A percentile compares a stretch with the other conserved stretches of the same genome.
Conservation (phyloP, 2,888 invertebrate genomes). For the Stenodema calcarata region DNA sequence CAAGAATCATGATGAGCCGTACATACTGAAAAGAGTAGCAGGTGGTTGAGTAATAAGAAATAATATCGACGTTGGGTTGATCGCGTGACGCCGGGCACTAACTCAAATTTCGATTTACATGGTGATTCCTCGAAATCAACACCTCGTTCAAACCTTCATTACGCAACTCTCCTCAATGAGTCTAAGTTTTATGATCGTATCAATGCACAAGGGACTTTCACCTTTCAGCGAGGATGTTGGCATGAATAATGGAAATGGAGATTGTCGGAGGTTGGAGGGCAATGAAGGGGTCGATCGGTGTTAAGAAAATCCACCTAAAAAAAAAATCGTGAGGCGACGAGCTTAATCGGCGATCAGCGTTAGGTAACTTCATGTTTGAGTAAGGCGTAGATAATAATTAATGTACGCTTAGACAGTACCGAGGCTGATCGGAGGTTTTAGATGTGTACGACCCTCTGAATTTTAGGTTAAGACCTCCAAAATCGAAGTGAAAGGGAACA, state of each 20-base stretch:
- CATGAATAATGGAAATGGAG: slow-evolving; percentile 11
- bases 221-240: not conserved
- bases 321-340: slow-evolving; percentile 7
- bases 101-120: slow-evolving; percentile 1
- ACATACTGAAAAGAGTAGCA: slow-evolving; percentile 13
- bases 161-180: not conserved
- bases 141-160: not conserved
- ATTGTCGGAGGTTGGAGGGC: slow-evolving; percentile 8
- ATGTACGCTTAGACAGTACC: not conserved
- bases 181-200: not conserved
- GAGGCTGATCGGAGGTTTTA: not conserved
- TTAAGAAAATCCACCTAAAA: not conserved
- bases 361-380: not conserved
- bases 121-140: not conserved
- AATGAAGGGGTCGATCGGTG: not conserved
- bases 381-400: not conserved
- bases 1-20: not conserved
- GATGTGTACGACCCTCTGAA: not conserved
- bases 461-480: no score
- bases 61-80: not conserved
- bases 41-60: slow-evolving; percentile 1
- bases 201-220: not conserved
- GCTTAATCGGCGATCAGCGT: slow-evolving; percentile 2
- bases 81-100: not conserved
- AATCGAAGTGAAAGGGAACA: no score